Evolutionary conservation across 2,113 vertebrate genomes (phyloP).

Genomic region (Catharus minimus): DNA sequence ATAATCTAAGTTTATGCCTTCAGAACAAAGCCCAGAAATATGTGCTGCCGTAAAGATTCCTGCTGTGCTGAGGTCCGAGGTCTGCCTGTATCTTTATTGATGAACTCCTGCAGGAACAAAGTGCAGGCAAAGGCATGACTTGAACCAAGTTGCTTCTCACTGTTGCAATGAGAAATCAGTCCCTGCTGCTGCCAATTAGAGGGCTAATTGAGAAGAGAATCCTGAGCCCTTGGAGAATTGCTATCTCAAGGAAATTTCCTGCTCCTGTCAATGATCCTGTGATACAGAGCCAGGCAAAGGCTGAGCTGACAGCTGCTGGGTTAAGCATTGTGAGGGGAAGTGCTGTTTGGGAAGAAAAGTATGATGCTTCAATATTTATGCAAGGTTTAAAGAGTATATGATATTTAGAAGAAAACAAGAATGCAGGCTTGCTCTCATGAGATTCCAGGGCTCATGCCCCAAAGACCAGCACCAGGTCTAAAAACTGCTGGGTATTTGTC

Average conservation of each 20-base stretch:
- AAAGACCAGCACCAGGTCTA: not conserved
- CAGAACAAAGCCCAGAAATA: not conserved
- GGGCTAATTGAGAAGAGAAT: constrained; percentile 31
- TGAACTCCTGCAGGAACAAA: not conserved
- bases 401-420: not conserved
- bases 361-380: not conserved
- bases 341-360: not conserved
- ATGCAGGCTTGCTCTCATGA: not conserved
- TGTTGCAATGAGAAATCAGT: constrained; percentile 6
- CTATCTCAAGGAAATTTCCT: not conserved
- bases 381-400: not conserved
- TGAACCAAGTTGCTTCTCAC: not conserved
- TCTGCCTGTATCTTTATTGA: not conserved
- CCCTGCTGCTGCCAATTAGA: constrained; percentile 31
- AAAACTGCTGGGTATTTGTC: not conserved
- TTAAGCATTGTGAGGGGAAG: not conserved
- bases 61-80: not conserved
- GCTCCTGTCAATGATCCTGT: not conserved
- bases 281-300: not conserved
- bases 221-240: not conserved
- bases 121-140: not conserved
- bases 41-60: not conserved
- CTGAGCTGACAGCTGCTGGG: not conserved
- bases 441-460: not conserved
- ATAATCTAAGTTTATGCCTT: not conserved